Evolutionary conservation across 2,888 invertebrate species (phyloP).

Genomic region (Ligdia adustata): DNA sequence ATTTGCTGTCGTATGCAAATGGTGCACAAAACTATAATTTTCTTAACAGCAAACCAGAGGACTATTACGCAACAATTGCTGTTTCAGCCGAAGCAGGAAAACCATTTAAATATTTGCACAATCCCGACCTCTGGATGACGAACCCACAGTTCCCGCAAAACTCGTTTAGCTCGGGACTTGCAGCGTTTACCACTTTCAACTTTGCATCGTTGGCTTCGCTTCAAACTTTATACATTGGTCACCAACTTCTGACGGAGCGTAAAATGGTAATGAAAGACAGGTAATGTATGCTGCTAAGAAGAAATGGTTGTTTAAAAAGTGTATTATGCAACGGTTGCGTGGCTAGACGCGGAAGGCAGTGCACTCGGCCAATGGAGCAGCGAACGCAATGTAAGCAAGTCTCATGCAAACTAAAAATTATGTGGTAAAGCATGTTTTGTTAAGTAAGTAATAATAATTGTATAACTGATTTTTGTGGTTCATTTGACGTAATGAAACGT

Average conservation of each 20-base stretch:
- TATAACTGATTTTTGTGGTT: slow-evolving; percentile 18
- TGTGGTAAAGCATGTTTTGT: slow-evolving; percentile 34
- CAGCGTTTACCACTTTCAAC: slow-evolving; percentile 28
- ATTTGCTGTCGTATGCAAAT: too few species aligned
- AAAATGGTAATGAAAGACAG: neutral
- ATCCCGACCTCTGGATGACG: slow-evolving; percentile 68
- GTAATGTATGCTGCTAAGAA: slow-evolving; percentile 34
- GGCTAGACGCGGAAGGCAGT: slow-evolving; percentile 74
- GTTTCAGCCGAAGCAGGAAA: slow-evolving; percentile 60
- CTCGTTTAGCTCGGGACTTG: slow-evolving; percentile 62
- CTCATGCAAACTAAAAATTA: slow-evolving; percentile 51
- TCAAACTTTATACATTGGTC: slow-evolving; percentile 38
- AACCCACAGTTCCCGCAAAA: slow-evolving; percentile 64
- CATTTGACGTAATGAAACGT: too few species aligned
- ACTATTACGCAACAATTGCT: slow-evolving; percentile 40
- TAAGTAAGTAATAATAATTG: slow-evolving; percentile 30
- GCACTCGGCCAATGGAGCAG: slow-evolving; percentile 78
- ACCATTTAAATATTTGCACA: slow-evolving; percentile 73
- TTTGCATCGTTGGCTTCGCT: slow-evolving; percentile 20
- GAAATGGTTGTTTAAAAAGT: slow-evolving; percentile 20
- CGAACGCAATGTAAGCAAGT: slow-evolving; percentile 58
- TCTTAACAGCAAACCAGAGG: neutral
- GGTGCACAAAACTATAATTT: too few species aligned
- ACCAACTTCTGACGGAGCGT: neutral
- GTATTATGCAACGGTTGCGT: slow-evolving; percentile 70